Base-by-base conservation (phyloP, 2,113 vertebrate genomes). In the Cromileptes altivelis region DNA sequence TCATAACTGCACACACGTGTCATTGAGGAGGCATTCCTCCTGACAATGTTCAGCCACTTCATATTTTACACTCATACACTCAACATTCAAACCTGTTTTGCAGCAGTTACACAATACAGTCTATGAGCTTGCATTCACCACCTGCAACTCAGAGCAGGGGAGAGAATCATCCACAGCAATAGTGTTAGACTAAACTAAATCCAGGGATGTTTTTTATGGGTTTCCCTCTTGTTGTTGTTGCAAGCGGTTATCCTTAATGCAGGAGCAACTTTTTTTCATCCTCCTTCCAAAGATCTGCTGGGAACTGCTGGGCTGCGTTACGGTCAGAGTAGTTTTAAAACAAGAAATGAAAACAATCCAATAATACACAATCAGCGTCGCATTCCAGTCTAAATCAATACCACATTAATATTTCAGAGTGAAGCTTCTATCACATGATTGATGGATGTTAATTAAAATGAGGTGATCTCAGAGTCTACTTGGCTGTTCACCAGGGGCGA, bases 51-150 rank as follows among this genome's bases (percentile, higher is more conserved):
- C 42, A 45, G 42, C 42, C 10, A 11, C 42, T 45, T 45, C 42
- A 45, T 50, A 62, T 65, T 80, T 75, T 42, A 50, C 69, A n/a
- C 60, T 50, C 57, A 40, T 42, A 42, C 69, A 21, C 60, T 55
- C 57, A 40, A 49, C 82, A 57, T 90, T 70, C 42, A 94, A 94
- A 95, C 94, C 90, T 75, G 92, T 92, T 95, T 75, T 79, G 78
- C 88, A 70, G 76, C 83, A 86, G 77, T 91, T 86, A 75, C 61
- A 85, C 75, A 88, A 90, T 55, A 81, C 67, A 4, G 68, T 86
- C 77, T 72, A 72, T 21, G 15, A 85, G 60, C 49, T 37, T 37
- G 57, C 23, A 55, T 64, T 81, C 27, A 62, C 52, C 77, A 65
- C 64, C 56, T 81, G 52, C 23, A 6, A 25, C 53, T 74, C 55